A percentile compares a stretch with the other conserved stretches of the same genome.
Conservation (phyloP, 2,888 invertebrate genomes). For the Nomada flava region DNA sequence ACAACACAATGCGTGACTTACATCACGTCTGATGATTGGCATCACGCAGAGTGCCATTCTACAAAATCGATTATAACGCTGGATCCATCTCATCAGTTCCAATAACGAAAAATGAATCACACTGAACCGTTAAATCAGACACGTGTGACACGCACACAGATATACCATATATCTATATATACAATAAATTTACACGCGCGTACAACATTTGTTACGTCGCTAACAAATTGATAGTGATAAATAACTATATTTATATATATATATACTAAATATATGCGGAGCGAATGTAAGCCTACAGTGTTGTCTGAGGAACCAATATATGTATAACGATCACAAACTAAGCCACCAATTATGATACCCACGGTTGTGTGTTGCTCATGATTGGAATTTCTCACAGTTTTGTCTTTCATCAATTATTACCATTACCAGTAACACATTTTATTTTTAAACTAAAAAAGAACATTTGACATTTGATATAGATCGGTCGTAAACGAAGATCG, state of each 20-base stretch:
- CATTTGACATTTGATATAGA: too few species aligned
- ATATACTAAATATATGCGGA: constrained; percentile 84
- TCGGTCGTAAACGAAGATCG: too few species aligned
- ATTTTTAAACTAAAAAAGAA: too few species aligned
- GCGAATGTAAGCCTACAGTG: constrained; percentile 73
- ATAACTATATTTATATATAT: constrained; percentile 70
- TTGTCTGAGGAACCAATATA: constrained; percentile 2
- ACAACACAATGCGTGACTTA: constrained; percentile 1
- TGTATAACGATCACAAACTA: neutral
- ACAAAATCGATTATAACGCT: constrained; percentile 58
- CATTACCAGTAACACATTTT: too few species aligned
- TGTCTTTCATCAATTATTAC: too few species aligned
- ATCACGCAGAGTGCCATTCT: neutral
- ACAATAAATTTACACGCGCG: constrained; percentile 53
- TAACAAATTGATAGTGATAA: constrained; percentile 65
- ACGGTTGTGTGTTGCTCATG: too few species aligned
- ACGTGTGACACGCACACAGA: constrained; percentile 31
- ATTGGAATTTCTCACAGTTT: too few species aligned
- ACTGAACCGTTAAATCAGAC: constrained; percentile 34
- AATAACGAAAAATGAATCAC: constrained; percentile 47
- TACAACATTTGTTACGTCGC: constrained; percentile 47
- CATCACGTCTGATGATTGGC: neutral
- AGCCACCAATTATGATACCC: too few species aligned
- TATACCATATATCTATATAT: constrained; percentile 12
- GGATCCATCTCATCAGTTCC: constrained; percentile 18